Base-by-base conservation (phyloP, 1,140 invertebrate genomes). In the Meloidogyne floridensis region DNA sequence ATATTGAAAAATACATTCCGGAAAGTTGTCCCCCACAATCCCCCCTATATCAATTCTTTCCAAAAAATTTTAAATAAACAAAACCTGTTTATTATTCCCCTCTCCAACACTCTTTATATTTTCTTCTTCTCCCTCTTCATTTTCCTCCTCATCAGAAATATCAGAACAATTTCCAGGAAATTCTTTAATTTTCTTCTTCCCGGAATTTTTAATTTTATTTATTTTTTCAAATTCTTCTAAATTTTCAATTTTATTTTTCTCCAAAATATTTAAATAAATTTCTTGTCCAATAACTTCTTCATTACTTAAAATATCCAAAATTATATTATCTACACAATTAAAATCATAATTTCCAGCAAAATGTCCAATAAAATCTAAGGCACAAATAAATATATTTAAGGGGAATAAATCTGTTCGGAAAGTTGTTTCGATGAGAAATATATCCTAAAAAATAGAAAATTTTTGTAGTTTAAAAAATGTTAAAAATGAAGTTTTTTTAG, bases 231-330 rank as follows among this genome's bases (percentile, higher is more conserved):
- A 72, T 18, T 72, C n/a, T n/a, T 51, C 47, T 20, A 3, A 3
- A 42, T 72, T 43, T 73, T 73, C 15, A 47, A 73, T 32, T 73
- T 73, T n/a, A 6, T 73, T 18, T 42, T 73, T 53, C 8, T 59
- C 72, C 10, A 83, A 32, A n/a, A 83, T 47, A 59, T 83, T 80
- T 53, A 83, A 51, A 51, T 85, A 80, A 77, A 83, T 83, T 70
- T 83, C 83, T 59, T 83, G 82, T 18, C 32, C 42, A 42, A 83
- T 83, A 80, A 83, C 53, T 84, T 83, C 82, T 71, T 83, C 82
- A 56, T 83, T 83, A 32, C 77, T 65, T 9, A 83, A 65, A 71
- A 83, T 77, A 51, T 83, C 82, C 13, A 71, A 69, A 56, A 83
- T 75, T 32, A 83, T 83, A 9, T 56, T 42, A 15, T 83, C 81